phyloP scores from a whole-genome alignment of 2,113 vertebrate species.

The Numida meleagris region DNA sequence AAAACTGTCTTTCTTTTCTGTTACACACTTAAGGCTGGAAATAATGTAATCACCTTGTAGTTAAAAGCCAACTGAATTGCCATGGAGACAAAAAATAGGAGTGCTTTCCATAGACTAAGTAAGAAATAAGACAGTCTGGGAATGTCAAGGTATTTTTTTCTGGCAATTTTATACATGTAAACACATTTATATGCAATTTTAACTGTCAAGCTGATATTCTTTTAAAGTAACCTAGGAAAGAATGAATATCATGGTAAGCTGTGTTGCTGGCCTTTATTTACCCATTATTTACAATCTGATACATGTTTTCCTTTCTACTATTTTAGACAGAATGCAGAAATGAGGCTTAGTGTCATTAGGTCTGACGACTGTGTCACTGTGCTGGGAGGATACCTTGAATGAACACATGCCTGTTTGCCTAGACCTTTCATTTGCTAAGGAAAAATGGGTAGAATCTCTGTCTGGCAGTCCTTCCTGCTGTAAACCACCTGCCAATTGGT shows the following conservation, averaged over 20 bases:
- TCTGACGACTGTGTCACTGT: not conserved
- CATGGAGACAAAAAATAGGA: not conserved
- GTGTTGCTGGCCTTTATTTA: not conserved
- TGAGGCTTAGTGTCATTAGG: not conserved
- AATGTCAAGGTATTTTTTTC: not conserved
- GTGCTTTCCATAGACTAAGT: not conserved
- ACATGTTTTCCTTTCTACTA: not conserved
- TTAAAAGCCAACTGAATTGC: slow-evolving; percentile 12
- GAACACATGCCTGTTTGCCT: not conserved
- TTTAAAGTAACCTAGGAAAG: not conserved
- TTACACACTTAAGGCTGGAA: not conserved
- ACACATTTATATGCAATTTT: not conserved
- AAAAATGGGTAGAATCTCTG: not conserved
- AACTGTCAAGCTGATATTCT: not conserved
- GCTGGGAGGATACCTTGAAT: not conserved
- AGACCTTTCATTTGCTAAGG: not conserved
- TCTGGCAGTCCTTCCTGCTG: not conserved
- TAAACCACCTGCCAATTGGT: not conserved
- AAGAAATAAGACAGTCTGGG: not conserved
- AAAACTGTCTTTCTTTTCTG: not conserved
- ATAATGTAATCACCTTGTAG: not conserved
- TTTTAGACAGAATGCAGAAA: not conserved
- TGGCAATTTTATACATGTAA: not conserved
- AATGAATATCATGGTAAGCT: not conserved
- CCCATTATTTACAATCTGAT: not conserved